Conservation (phyloP, 1,140 invertebrate species). For the Drosophila subobscura region DNA sequence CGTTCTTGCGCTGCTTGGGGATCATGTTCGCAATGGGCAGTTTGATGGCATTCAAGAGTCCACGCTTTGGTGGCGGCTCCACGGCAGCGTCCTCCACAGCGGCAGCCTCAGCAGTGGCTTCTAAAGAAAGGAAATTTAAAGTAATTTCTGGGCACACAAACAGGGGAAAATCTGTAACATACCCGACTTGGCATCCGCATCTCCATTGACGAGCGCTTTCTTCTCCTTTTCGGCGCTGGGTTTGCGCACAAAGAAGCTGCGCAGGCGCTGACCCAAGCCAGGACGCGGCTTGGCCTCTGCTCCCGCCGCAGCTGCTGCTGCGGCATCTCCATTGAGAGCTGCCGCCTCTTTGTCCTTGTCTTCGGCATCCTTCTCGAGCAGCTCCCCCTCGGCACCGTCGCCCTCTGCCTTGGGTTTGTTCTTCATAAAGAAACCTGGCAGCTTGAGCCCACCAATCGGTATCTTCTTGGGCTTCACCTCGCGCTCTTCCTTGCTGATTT, state of each 20-base stretch:
- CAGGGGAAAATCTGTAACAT: constrained; percentile 23
- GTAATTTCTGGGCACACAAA: too few relatives aligned
- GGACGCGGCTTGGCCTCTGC: constrained; percentile 71
- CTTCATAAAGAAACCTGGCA: constrained; percentile 91
- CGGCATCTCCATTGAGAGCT: constrained; percentile 46
- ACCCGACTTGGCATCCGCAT: constrained; percentile 80
- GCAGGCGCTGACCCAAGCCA: constrained; percentile 71
- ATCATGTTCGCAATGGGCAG: constrained; percentile 87
- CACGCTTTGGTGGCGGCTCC: constrained; percentile 76
- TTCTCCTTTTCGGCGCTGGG: constrained; percentile 70
- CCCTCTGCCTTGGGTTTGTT: constrained; percentile 86
- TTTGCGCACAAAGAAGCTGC: constrained; percentile 77
- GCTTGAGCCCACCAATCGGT: constrained; percentile 92
- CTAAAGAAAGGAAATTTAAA: constrained; percentile 24
- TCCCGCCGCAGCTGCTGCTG: constrained; percentile 42
- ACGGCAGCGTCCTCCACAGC: constrained; percentile 63
- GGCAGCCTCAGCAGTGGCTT: constrained; percentile 84
- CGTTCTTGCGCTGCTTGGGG: constrained; percentile 84
- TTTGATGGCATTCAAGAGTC: constrained; percentile 86
- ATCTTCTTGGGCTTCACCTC: constrained; percentile 91
- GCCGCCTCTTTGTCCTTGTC: constrained; percentile 58
- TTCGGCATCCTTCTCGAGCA: constrained; percentile 82
- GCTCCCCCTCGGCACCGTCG: constrained; percentile 83
- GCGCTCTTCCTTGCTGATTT: constrained; percentile 87
- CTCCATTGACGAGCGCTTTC: constrained; percentile 64